Evolutionary conservation across 1,140 invertebrate genomes (phyloP).

Genomic region (Hyles euphorbiae): DNA sequence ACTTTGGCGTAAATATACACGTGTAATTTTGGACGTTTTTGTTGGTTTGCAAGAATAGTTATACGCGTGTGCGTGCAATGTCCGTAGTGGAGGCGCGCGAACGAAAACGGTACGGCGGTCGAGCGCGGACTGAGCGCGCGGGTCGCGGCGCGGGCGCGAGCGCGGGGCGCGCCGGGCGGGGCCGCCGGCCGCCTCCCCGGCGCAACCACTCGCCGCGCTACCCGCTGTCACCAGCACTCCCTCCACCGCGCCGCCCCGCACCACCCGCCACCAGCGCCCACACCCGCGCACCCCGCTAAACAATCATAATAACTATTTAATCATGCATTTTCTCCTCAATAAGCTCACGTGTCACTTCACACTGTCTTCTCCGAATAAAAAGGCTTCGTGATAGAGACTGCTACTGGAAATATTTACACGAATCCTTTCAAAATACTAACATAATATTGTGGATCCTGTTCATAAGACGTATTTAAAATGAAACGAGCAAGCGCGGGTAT

Average conservation of each 20-base stretch:
- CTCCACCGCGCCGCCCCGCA: slow-evolving; percentile 21
- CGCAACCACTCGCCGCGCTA: slow-evolving; percentile 43
- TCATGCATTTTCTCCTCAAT: neutral
- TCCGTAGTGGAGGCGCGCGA: slow-evolving; percentile 29
- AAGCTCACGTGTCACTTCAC: too few relatives aligned
- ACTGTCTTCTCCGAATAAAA: too few relatives aligned
- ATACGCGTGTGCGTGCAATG: slow-evolving; percentile 14
- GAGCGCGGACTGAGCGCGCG: slow-evolving; percentile 60
- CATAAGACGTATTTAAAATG: too few relatives aligned
- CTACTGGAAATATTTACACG: too few relatives aligned
- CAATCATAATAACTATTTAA: slow-evolving; percentile 52
- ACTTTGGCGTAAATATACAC: slow-evolving; percentile 2
- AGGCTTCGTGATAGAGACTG: too few relatives aligned
- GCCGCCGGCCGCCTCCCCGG: slow-evolving; percentile 38
- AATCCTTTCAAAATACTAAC: too few relatives aligned
- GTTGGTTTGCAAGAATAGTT: slow-evolving; percentile 3
- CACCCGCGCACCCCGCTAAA: slow-evolving; percentile 24
- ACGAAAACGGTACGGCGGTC: slow-evolving; percentile 59
- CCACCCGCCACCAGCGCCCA: slow-evolving; percentile 20
- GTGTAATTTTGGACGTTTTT: neutral
- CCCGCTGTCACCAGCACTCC: slow-evolving; percentile 47
- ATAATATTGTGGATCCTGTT: too few relatives aligned
- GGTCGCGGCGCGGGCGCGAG: slow-evolving; percentile 26
- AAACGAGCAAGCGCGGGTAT: too few relatives aligned
- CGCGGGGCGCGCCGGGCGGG: slow-evolving; percentile 28